Evolutionary conservation across 2,888 invertebrate genomes (phyloP), one percentile per base, ranked within the genome.

Genomic region (Thecophora atra): DNA sequence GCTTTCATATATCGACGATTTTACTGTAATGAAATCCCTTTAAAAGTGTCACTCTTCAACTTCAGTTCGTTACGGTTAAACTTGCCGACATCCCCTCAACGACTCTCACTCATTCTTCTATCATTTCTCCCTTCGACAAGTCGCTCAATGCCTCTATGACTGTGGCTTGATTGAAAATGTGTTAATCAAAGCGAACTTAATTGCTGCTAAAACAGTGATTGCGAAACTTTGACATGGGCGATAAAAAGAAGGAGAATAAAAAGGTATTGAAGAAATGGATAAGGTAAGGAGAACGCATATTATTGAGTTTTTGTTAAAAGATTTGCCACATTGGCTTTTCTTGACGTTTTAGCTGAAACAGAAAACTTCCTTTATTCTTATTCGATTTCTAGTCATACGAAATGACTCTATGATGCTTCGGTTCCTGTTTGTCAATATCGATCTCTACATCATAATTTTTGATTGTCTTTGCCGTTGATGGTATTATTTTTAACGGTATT

Each of bases 101-200:
- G 24, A 58, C 28, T 21, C 54, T 21, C 21, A 21, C 21, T n/a
- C 54, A n/a, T n/a, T n/a, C 4, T n/a, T 54, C 54, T 6, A 19
- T 6, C n/a, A n/a, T n/a, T n/a, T n/a, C n/a, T n/a, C n/a, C n/a
- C n/a, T n/a, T n/a, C n/a, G n/a, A n/a, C n/a, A n/a, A n/a, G 58
- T 24, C 17, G 7, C 13, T 3, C 7, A 17, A 8, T 58, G 24
- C 3, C 21, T 54, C 21, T 19, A 21, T 21, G 11, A 2, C 54
- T 73, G 69, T 77, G 17, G 24, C 15, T 15, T 58, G 1, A 58
- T 28, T 58, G 78, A 80, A 78, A 80, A 79, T 79, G 81, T 80
- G 82, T 81, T 82, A 82, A 81, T 81, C 82, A 81, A 82, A 82
- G 81, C 81, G 78, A 80, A 78, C 79, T 81, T 81, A 81, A 82